Evolutionary conservation across 2,888 invertebrate genomes (phyloP).

Genomic region (Drosophila formosana): DNA sequence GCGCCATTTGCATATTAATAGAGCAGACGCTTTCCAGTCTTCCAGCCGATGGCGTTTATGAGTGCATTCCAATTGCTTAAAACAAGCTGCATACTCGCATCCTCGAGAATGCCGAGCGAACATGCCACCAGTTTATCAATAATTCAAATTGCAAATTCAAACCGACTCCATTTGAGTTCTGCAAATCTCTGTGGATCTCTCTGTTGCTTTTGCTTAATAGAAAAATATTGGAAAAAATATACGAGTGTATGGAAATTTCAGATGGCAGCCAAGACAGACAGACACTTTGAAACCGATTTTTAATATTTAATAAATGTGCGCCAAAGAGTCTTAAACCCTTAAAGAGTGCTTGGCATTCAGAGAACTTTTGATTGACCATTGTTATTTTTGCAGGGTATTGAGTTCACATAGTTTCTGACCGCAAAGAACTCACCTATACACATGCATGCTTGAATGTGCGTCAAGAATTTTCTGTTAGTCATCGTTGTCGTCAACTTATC

Average conservation of each 20-base stretch:
- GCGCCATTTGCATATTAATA: constrained; percentile 77
- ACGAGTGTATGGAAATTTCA: constrained; percentile 12
- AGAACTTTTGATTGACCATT: background rate
- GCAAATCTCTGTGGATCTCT: constrained; percentile 35
- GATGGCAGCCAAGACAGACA: background rate
- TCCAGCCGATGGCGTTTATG: constrained; percentile 47
- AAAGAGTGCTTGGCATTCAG: background rate
- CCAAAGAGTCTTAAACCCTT: background rate
- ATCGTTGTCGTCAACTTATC: constrained; percentile 31
- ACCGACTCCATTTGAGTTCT: constrained; percentile 29
- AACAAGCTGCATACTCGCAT: background rate
- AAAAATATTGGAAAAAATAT: constrained; percentile 28
- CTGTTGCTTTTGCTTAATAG: constrained; percentile 37
- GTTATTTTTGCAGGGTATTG: constrained; percentile 6
- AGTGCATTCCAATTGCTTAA: constrained; percentile 36
- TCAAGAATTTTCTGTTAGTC: constrained; percentile 46
- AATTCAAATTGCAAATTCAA: constrained; percentile 67
- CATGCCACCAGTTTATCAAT: constrained; percentile 60
- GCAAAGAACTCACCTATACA: constrained; percentile 5
- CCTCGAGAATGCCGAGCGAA: constrained; percentile 15
- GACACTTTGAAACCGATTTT: constrained; percentile 6
- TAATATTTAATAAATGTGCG: background rate
- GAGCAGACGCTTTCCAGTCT: constrained; percentile 45
- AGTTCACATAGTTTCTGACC: constrained; percentile 17
- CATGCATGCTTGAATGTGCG: background rate